Conservation (phyloP, 2,113 vertebrate genomes). For the Pseudorectes ferrugineus region DNA sequence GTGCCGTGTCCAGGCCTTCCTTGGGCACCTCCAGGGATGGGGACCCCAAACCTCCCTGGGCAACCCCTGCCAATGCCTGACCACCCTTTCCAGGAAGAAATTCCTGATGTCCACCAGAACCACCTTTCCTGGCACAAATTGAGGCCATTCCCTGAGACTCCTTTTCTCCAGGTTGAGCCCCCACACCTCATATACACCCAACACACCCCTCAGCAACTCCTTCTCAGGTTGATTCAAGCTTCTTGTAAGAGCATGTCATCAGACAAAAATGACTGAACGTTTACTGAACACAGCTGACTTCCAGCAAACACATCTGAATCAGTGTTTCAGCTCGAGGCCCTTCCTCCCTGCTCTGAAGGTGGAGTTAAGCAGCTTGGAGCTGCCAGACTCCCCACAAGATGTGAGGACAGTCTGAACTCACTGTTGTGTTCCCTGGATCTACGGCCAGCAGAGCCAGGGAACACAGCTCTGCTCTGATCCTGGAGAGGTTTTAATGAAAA, state of each 20-base stretch:
- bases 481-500: background rate
- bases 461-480: background rate
- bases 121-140: background rate
- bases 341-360: background rate
- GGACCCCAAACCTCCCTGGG: background rate
- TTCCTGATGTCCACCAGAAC: background rate
- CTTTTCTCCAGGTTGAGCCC: background rate
- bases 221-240: background rate
- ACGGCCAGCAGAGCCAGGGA: background rate
- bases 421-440: rapidly evolving
- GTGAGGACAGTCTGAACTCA: background rate
- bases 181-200: background rate
- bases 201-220: background rate
- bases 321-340: rapidly evolving
- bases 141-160: background rate
- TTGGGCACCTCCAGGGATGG: background rate
- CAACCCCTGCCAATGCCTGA: background rate
- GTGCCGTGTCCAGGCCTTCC: rapidly evolving
- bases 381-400: background rate
- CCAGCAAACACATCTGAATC: background rate
- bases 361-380: background rate
- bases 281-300: background rate
- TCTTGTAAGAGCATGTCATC: rapidly evolving
- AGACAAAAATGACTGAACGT: background rate
- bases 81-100: background rate